Base-by-base conservation (phyloP, 2,888 invertebrate species). In the Xanthia icteritia region DNA sequence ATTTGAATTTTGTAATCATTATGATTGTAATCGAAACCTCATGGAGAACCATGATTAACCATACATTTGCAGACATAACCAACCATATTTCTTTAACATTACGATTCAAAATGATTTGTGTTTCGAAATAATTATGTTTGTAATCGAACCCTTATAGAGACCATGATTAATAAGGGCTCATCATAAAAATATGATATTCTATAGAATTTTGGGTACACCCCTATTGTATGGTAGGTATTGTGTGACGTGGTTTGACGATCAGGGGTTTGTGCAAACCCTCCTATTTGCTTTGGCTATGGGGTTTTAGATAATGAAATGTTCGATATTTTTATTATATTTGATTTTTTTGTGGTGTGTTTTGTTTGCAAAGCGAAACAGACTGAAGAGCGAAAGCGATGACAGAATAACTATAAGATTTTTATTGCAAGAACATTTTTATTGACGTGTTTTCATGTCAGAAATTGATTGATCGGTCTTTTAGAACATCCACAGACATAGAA, bases 121-220 rank as follows among this genome's bases (percentile, higher is more conserved):
- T 1, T 15, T 13, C 2, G 6, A 23, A 11, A 69, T 51, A 42
- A 31, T 39, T 60, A 72, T 56, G 51, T 79, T 81, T 61, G 88
- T 70, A 69, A 78, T 76, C 13, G 58, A 20, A 79, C 88, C 88
- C 88, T 77, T n/a, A 74, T 64, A 66, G 36, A 31, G 45, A 65
- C 79, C 82, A 67, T 85, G 79, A 86, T 88, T 88, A 89, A 88
- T 86, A 77, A 82, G 79, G 54, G 60, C 51, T 73, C 86, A 85
- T 89, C 89, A 88, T 88, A 89, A 86, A 89, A 88, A 88, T 89
- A 88, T 88, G 88, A 88, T 89, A 88, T 88, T 84, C 88, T 77
- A 88, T 89, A 80, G 80, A 86, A 82, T 70, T 83, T 83, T 54
- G 73, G 85, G 75, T 56, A 51, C 61, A 70, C 76, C 83, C 82